These are phyloP conservation scores for Autographa gamma DNA, from an alignment of 2,888 invertebrate genomes.

Conservation along the genomic window DNA sequence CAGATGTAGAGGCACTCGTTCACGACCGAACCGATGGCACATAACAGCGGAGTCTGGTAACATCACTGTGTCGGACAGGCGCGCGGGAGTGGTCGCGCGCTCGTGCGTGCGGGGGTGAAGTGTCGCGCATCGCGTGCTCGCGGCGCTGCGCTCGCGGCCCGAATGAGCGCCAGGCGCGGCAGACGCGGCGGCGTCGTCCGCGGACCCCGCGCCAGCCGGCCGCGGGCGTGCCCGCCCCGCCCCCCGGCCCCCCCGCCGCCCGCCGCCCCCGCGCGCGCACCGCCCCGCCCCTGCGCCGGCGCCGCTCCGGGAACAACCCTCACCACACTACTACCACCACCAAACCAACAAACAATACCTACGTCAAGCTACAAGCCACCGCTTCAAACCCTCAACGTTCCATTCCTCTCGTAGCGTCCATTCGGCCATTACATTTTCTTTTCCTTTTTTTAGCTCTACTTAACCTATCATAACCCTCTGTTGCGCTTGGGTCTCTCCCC, in stretches of 20 bases:
- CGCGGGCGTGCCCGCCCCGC: conserved; percentile 61
- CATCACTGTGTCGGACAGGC: conserved; percentile 79
- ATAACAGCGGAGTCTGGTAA: conserved; percentile 83
- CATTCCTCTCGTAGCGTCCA: neutral
- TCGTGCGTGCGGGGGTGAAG: conserved; percentile 63
- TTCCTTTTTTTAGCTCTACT: neutral
- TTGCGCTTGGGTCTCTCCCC: neutral
- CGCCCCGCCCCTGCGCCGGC: conserved; percentile 57
- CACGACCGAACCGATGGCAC: conserved; percentile 81
- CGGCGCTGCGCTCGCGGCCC: conserved; percentile 76
- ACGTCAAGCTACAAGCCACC: neutral
- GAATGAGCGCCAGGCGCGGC: conserved; percentile 78
- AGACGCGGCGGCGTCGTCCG: conserved; percentile 73
- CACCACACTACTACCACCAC: conserved; percentile 41
- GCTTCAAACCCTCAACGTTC: neutral
- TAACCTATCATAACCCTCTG: neutral
- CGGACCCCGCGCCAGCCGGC: conserved; percentile 60
- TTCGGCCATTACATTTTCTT: neutral
- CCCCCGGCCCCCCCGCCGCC: conserved; percentile 57
- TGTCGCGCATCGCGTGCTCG: conserved; percentile 76
- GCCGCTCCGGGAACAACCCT: conserved; percentile 54
- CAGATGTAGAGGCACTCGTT: conserved; percentile 82
- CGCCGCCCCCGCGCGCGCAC: conserved; percentile 43
- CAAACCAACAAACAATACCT: conserved; percentile 8
- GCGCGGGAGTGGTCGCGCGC: conserved; percentile 77